Conservation (phyloP, 92 coral and sea anemone species). For the Epizoanthus scotinus region DNA sequence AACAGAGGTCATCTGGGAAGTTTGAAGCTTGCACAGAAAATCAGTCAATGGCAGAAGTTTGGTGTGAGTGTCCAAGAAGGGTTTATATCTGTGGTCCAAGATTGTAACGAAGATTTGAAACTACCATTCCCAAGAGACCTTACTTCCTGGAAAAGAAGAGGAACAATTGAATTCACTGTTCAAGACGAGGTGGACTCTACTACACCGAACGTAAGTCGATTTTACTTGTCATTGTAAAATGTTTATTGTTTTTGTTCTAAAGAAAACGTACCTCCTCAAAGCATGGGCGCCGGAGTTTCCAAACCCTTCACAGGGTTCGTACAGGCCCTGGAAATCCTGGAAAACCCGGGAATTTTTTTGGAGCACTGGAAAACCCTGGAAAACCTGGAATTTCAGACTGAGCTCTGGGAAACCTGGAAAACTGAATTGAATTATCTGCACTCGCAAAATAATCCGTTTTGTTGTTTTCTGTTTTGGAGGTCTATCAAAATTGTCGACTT, state of each 20-base stretch:
- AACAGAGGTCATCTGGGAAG: conserved; percentile 12
- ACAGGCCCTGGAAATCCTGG: too few relatives aligned
- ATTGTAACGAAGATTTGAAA: conserved; percentile 24
- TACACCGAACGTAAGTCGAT: conserved; percentile 17
- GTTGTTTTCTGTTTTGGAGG: too few relatives aligned
- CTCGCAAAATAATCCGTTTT: too few relatives aligned
- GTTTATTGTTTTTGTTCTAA: neutral
- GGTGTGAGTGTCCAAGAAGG: conserved; percentile 30
- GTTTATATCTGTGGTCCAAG: conserved; percentile 9
- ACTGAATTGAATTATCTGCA: too few relatives aligned
- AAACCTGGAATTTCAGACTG: too few relatives aligned
- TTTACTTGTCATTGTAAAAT: too few relatives aligned
- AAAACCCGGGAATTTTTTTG: too few relatives aligned
- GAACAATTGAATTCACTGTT: conserved; percentile 26
- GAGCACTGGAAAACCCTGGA: too few relatives aligned
- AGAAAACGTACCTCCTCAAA: neutral
- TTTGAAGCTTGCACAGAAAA: neutral
- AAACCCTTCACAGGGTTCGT: too few relatives aligned
- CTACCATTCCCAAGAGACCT: conserved; percentile 33
- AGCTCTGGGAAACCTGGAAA: too few relatives aligned
- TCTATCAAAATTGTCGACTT: too few relatives aligned
- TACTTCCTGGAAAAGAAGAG: conserved; percentile 25
- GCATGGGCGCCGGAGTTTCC: too few relatives aligned
- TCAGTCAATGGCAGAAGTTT: conserved; percentile 16
- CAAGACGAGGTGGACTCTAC: conserved; percentile 29